Percentiles rank a stretch among this genome's conserved stretches.
Conservation (phyloP, 2,888 invertebrate genomes). For the Drosophila kuntzei region DNA sequence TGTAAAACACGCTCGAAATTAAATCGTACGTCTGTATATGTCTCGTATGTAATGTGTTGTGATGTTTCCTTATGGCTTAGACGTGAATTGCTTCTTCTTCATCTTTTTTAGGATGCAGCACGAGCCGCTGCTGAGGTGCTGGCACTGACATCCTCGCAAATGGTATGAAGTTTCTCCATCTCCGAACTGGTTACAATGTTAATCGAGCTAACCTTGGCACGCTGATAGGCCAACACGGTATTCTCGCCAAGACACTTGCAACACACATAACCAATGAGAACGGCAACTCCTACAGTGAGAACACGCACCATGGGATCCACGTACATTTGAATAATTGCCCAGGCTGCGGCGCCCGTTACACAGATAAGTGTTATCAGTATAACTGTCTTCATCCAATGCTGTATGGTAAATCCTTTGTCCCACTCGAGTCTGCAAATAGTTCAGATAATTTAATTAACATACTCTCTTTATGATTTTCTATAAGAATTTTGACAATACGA, state of each 20-base stretch:
- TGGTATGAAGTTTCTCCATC: slow-evolving; percentile 84
- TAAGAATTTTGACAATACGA: neutral
- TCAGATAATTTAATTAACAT: neutral
- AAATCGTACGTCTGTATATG: slow-evolving; percentile 46
- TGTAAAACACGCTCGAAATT: slow-evolving; percentile 60
- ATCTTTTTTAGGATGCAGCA: slow-evolving; percentile 46
- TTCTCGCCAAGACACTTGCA: slow-evolving; percentile 95
- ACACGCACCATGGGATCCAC: slow-evolving; percentile 92
- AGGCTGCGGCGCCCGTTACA: slow-evolving; percentile 91
- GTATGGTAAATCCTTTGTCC: slow-evolving; percentile 93
- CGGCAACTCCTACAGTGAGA: slow-evolving; percentile 92
- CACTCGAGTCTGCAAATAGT: slow-evolving; percentile 89
- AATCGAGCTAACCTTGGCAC: slow-evolving; percentile 94
- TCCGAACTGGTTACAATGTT: slow-evolving; percentile 88
- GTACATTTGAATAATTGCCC: slow-evolving; percentile 92
- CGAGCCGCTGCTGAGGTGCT: slow-evolving; percentile 58
- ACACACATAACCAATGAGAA: slow-evolving; percentile 93
- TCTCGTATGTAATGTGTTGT: slow-evolving; percentile 17
- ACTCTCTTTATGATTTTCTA: neutral
- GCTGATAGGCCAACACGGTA: slow-evolving; percentile 95
- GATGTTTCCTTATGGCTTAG: slow-evolving; percentile 39
- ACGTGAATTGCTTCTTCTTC: neutral
- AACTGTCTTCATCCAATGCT: slow-evolving; percentile 94
- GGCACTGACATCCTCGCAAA: slow-evolving; percentile 84
- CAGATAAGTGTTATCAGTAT: slow-evolving; percentile 92